Evolutionary conservation across 1,140 invertebrate genomes (phyloP).

Genomic region (Macrobrachium rosenbergii): DNA sequence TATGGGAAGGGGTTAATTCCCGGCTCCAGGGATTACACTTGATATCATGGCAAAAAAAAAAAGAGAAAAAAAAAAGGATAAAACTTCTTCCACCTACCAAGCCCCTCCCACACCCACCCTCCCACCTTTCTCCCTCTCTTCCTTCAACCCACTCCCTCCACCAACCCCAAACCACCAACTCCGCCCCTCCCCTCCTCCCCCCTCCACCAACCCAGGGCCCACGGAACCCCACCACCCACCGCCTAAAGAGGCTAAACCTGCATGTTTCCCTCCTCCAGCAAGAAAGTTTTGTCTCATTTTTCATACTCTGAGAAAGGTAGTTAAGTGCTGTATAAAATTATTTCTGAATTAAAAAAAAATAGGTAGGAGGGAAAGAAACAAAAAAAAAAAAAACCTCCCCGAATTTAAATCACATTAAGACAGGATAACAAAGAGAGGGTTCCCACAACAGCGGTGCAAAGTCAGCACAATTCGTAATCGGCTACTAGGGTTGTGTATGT

Average conservation of each 20-base stretch:
- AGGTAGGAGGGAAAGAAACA: not conserved
- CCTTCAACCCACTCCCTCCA: not conserved
- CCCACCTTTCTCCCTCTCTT: not conserved
- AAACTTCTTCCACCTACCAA: not conserved
- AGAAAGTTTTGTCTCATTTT: too few relatives aligned
- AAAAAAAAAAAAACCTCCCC: not conserved
- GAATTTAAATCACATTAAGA: too few relatives aligned
- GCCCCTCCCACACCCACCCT: not conserved
- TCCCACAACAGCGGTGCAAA: not conserved
- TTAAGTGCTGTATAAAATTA: too few relatives aligned
- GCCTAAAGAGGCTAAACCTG: too few relatives aligned
- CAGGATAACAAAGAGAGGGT: too few relatives aligned
- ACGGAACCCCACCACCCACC: too few relatives aligned
- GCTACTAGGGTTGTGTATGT: not conserved
- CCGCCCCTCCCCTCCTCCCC: too few relatives aligned
- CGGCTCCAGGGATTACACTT: too few relatives aligned
- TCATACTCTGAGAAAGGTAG: too few relatives aligned
- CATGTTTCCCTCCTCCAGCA: too few relatives aligned
- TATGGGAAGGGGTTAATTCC: not conserved
- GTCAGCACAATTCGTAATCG: not conserved
- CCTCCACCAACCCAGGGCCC: too few relatives aligned
- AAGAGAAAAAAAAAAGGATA: not conserved
- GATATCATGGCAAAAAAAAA: not conserved
- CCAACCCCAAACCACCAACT: not conserved
- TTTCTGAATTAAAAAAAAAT: too few relatives aligned